These are phyloP conservation scores for Coracopsis vasa DNA, from an alignment of 2,113 vertebrate species.

Conservation along the genomic window DNA sequence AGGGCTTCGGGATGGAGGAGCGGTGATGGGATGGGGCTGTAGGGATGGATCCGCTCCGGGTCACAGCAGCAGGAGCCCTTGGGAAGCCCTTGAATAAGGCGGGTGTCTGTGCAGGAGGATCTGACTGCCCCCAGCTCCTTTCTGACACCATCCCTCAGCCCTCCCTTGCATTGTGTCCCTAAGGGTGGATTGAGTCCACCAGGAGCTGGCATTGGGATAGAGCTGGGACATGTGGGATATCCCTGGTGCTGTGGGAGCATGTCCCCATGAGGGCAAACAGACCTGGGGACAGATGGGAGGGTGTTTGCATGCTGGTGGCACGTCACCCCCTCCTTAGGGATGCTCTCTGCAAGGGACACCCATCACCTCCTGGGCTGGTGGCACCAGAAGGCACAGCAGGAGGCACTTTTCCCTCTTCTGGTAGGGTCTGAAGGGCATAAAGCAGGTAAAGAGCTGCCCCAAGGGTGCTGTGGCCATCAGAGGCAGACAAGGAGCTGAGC, in stretches of 20 bases:
- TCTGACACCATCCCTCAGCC: not conserved
- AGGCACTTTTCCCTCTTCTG: not conserved
- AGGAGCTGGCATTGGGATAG: not conserved
- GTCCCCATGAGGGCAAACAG: not conserved
- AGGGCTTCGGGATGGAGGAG: not conserved
- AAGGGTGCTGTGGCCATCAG: not conserved
- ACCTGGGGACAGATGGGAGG: not conserved
- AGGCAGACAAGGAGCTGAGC: not conserved
- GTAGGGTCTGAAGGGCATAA: not conserved
- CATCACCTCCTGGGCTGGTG: not conserved
- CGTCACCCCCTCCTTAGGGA: not conserved
- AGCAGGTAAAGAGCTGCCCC: not conserved
- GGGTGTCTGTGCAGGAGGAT: not conserved
- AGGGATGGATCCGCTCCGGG: fast-evolving
- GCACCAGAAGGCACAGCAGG: not conserved
- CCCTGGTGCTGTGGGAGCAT: fast-evolving
- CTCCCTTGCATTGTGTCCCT: not conserved
- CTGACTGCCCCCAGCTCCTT: not conserved
- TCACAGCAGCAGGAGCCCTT: not conserved
- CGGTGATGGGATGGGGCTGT: fast-evolving
- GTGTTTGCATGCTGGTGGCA: not conserved
- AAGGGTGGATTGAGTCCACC: not conserved
- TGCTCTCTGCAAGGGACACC: not conserved
- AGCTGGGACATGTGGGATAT: not conserved
- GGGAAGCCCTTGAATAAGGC: not conserved